phyloP scores from a whole-genome alignment of 2,113 vertebrate species.

The Indicator indicator region DNA sequence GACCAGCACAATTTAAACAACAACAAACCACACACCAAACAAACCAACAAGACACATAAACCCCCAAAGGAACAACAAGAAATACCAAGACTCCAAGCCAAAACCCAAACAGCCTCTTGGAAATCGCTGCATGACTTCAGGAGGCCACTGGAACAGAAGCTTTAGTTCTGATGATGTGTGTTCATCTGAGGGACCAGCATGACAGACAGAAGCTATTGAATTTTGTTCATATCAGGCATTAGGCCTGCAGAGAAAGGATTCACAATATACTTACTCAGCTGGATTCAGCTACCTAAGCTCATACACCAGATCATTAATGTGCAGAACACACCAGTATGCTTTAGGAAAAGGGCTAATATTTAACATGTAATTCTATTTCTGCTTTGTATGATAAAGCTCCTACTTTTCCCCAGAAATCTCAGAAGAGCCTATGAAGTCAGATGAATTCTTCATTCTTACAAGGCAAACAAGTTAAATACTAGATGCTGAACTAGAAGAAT shows the following conservation, averaged over 20 bases:
- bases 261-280: neutral
- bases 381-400: neutral
- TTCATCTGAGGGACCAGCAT: accelerated
- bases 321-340: neutral
- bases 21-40: neutral
- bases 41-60: neutral
- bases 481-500: neutral
- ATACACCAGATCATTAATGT: neutral
- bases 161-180: neutral
- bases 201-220: neutral
- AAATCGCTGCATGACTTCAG: neutral
- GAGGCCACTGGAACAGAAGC: neutral
- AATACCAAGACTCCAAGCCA: neutral
- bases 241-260: neutral
- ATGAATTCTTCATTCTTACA: neutral
- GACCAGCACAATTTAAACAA: neutral
- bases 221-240: neutral
- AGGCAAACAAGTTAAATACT: neutral
- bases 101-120: neutral
- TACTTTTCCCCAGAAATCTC: neutral
- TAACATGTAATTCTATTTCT: neutral
- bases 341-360: neutral
- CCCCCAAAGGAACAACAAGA: neutral
- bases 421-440: neutral
- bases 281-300: neutral